Conservation (phyloP, 2,113 vertebrate genomes). For the Aptenodytes forsteri region DNA sequence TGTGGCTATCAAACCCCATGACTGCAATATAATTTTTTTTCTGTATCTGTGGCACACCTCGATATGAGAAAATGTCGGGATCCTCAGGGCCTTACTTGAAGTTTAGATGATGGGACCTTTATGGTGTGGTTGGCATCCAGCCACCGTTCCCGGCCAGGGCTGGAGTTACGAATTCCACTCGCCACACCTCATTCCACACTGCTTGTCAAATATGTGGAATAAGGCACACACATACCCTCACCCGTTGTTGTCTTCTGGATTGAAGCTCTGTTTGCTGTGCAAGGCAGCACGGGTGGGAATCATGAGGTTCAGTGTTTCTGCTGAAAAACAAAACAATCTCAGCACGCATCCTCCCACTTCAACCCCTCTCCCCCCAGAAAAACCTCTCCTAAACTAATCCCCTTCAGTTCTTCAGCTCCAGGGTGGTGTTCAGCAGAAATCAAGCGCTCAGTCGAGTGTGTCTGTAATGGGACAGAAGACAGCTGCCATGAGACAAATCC, state of each 20-base stretch:
- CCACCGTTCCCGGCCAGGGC: not conserved
- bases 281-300: not conserved
- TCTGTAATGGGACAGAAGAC: not conserved
- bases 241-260: not conserved
- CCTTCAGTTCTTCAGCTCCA: not conserved
- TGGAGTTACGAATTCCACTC: not conserved
- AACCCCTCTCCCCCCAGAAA: not conserved
- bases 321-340: not conserved
- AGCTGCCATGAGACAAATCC: not conserved
- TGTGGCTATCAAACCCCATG: not conserved
- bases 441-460: not conserved
- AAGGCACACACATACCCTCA: not conserved
- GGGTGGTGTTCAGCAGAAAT: not conserved
- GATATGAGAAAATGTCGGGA: not conserved
- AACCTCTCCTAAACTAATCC: not conserved
- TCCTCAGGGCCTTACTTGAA: not conserved
- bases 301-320: not conserved
- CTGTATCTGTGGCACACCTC: not conserved
- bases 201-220: not conserved
- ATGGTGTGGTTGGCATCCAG: not conserved
- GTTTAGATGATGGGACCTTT: not conserved
- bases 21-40: not conserved
- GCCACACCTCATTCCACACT: constrained; percentile 34
- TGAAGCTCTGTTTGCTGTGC: not conserved
- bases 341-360: not conserved